Evolutionary conservation across 2,113 vertebrate genomes (phyloP).

Genomic region (Enhydra lutris): DNA sequence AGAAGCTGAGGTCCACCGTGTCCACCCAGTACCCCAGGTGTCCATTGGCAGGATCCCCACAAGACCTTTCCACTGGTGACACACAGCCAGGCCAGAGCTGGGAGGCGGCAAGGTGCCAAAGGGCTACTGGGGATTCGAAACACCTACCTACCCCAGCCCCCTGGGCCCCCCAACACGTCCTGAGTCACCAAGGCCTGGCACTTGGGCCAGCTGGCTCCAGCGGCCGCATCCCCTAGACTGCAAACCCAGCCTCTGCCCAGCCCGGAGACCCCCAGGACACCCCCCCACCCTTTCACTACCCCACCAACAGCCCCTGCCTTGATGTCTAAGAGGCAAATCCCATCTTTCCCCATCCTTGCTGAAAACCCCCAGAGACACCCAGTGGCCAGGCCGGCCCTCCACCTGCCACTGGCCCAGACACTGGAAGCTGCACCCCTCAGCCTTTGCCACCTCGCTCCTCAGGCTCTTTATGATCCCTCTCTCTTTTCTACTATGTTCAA

Average conservation of each 20-base stretch:
- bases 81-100: too few relatives aligned
- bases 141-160: neutral
- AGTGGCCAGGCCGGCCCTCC: neutral
- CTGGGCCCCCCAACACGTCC: neutral
- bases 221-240: rapidly evolving
- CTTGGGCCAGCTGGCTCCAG: neutral
- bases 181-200: neutral
- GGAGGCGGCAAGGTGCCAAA: neutral
- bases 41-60: neutral
- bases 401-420: rapidly evolving
- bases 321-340: neutral
- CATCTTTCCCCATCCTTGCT: neutral
- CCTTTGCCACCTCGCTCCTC: neutral
- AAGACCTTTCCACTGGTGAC: neutral
- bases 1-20: neutral
- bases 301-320: neutral
- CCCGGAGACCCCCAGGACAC: neutral
- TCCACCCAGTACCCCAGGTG: neutral
- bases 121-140: neutral
- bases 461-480: neutral
- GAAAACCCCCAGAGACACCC: neutral
- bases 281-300: neutral
- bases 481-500: neutral
- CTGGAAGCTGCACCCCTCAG: too few relatives aligned
- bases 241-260: neutral